Base-by-base conservation (phyloP, 2,113 vertebrate genomes). In the Microtus richardsoni region DNA sequence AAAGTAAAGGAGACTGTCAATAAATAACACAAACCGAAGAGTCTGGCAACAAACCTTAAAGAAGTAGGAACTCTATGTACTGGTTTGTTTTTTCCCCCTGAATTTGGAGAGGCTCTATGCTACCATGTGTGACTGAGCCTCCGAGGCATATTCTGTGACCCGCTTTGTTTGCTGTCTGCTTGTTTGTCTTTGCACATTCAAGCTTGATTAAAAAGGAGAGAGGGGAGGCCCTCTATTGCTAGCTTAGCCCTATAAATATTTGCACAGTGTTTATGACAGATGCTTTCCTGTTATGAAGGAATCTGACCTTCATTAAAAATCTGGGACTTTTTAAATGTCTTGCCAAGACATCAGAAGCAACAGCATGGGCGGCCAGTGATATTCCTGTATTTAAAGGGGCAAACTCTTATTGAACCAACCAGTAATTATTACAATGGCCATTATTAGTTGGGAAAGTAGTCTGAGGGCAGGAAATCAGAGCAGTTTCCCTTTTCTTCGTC, bases 291-390 rank as follows among this genome's bases (percentile, higher is more conserved):
- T 96, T 97, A 87, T 95, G 96, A 97, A 97, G 96, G 84, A 96
- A 97, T 97, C 78, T 97, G 97, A 98, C 89, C 95, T 98, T 98
- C 97, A 97, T 93, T 98, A 94, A 98, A 97, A 97, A 97, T 97
- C 62, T 97, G 91, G 83, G 97, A 92, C 24, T 96, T 98, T 95
- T 97, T 97, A 96, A 74, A 97, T 97, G 91, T 93, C 91, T 62
- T 97, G 91, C 96, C 95, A 97, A 97, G 97, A 92, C 80, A 93
- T 95, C 95, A 95, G 89, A 97, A 97, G 96, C 12, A 95, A 82
- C 74, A 97, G 8, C 58, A 47, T 74, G 1, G 10, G 75, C 97
- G 92, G 93, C 66, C 49, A 22, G 39, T 86, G 91, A 95, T 92
- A 97, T 97, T 96, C 4, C 60, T 85, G 54, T 91, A 89, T 73